Base-by-base conservation (phyloP, 2,888 invertebrate species). In the Ichneumon xanthorius region DNA sequence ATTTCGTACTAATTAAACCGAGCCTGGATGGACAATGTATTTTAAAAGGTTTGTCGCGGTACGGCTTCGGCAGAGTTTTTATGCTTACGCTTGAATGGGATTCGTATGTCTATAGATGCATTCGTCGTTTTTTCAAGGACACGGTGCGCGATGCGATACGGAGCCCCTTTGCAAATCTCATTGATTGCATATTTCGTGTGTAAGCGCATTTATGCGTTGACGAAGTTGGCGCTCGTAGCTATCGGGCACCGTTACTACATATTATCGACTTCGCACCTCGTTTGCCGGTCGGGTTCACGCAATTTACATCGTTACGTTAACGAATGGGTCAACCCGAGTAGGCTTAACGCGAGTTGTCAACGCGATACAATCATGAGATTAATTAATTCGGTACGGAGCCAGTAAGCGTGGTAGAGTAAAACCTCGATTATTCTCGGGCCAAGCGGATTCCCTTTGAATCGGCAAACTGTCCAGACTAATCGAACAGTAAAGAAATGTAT, bases 51-150 rank as follows among this genome's bases (percentile, higher is more conserved):
- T 90, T 90, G 84, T 63, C 83, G 19, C 87, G 77, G 65, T 91
- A 84, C 14, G 90, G 90, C 88, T 90, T 90, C 91, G 58, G 76
- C 82, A 81, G 90, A 88, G 85, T 87, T 87, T 80, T 86, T 7
- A 85, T 75, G 87, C 86, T 68, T 81, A 79, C 80, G 80, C 68
- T 50, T 45, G 33, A 40, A 48, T 55, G 40, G 53, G 45, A 63
- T 65, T 40, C 11, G 33, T 48, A 80, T 45, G 58, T 37, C 55
- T 50, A 58, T 22, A 79, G 83, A 88, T 85, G 78, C 84, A 88
- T 86, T 87, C 67, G 72, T 75, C 33, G 58, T 73, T 78, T 19
- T 45, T 45, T 61, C 87, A 88, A 88, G 88, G 88, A 73, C 88
- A 83, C 82, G 40, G 83, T 75, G 63, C 33, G 63, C 19, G 48